Conservation (phyloP, 2,888 invertebrate species). For the Nemotelus pantherinus region DNA sequence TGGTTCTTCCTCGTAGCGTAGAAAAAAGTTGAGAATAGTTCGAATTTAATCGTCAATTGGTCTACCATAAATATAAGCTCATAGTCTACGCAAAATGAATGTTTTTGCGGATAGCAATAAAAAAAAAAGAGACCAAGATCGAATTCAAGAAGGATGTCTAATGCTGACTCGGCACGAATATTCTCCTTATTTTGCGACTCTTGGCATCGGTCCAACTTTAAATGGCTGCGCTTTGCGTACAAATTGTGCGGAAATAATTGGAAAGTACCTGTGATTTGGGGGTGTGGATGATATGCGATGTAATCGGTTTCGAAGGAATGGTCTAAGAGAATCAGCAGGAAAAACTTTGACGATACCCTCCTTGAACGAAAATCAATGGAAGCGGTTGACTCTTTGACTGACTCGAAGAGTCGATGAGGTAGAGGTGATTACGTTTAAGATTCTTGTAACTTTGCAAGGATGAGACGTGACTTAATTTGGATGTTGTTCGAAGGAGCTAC, state of each 20-base stretch:
- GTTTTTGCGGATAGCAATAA: not conserved
- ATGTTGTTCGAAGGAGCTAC: conserved; percentile 31
- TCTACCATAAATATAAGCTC: conserved; percentile 45
- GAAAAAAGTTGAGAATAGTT: not conserved
- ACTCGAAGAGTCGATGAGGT: conserved; percentile 14
- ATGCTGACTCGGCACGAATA: not conserved
- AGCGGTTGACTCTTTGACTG: conserved; percentile 12
- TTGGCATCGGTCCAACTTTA: conserved; percentile 28
- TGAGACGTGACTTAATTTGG: conserved; percentile 50
- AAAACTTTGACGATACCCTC: conserved; percentile 1
- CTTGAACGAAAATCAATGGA: not conserved
- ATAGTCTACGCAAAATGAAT: conserved; percentile 12
- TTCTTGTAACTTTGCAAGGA: conserved; percentile 46
- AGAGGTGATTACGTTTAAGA: conserved; percentile 41
- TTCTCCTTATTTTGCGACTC: not conserved
- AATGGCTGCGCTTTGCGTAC: conserved; percentile 46
- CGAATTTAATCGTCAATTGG: conserved; percentile 46
- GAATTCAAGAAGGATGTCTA: conserved; percentile 4
- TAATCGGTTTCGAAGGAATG: not conserved
- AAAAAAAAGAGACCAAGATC: not conserved
- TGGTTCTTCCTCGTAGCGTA: not conserved
- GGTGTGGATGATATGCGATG: conserved; percentile 28
- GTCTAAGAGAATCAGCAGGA: not conserved
- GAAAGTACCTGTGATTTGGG: conserved; percentile 41
- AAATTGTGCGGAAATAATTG: conserved; percentile 52